These are phyloP conservation scores for Theocolax elegans DNA, from an alignment of 1,140 invertebrate genomes.

Conservation along the genomic window DNA sequence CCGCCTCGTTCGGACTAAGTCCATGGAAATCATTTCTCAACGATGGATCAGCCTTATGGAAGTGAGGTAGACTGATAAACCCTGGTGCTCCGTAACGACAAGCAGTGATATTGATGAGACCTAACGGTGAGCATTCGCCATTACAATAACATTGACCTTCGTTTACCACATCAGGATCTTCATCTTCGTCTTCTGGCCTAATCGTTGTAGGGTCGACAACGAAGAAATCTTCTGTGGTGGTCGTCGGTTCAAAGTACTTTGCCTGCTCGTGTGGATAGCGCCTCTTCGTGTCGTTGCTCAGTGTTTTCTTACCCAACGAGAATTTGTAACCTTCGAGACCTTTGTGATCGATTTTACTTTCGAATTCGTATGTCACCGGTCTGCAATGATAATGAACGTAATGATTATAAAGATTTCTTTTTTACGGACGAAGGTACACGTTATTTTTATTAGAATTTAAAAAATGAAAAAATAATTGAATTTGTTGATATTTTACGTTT, in stretches of 20 bases:
- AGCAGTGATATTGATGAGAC: slow-evolving; percentile 67
- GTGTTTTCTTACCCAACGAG: slow-evolving; percentile 56
- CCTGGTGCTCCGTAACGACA: slow-evolving; percentile 73
- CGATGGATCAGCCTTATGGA: slow-evolving; percentile 72
- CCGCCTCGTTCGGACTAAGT: slow-evolving; percentile 69
- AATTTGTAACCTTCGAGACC: slow-evolving; percentile 61
- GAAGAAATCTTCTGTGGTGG: slow-evolving; percentile 61
- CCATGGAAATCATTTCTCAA: slow-evolving; percentile 70
- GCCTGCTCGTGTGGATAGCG: slow-evolving; percentile 60
- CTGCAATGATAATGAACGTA: slow-evolving; percentile 41
- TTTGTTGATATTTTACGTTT: neutral
- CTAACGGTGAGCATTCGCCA: slow-evolving; percentile 76
- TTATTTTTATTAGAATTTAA: neutral
- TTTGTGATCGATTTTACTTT: slow-evolving; percentile 47
- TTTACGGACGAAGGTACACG: slow-evolving; percentile 19
- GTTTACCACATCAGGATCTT: slow-evolving; percentile 69
- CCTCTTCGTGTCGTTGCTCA: slow-evolving; percentile 60
- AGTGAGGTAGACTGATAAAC: slow-evolving; percentile 80
- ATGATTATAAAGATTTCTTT: too few relatives aligned
- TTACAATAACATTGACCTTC: slow-evolving; percentile 75
- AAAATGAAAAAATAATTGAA: too few relatives aligned
- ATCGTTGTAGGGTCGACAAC: slow-evolving; percentile 49
- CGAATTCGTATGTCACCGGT: slow-evolving; percentile 56
- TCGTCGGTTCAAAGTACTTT: slow-evolving; percentile 61
- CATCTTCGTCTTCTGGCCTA: slow-evolving; percentile 56